Percentiles rank a stretch among this genome's conserved stretches.
These are phyloP conservation scores for Strix uralensis DNA, from an alignment of 2,113 vertebrate genomes.

Conservation along the genomic window DNA sequence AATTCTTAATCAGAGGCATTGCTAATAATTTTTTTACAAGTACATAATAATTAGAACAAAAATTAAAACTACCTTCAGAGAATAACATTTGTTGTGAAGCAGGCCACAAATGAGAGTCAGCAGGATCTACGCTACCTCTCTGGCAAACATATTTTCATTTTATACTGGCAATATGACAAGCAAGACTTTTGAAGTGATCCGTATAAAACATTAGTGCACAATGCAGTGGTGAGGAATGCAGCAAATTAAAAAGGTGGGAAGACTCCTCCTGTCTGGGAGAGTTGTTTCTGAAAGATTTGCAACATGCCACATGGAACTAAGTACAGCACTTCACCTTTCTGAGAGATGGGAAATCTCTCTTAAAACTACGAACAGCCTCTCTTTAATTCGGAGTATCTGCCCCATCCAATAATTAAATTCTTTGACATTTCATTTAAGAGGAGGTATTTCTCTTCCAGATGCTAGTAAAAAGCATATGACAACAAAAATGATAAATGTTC, in stretches of 20 bases:
- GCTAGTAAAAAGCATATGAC: neutral
- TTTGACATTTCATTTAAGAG: neutral
- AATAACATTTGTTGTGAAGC: neutral
- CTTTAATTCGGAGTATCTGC: neutral
- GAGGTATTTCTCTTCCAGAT: neutral
- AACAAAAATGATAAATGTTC: neutral
- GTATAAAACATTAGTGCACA: accelerated
- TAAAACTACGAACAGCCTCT: neutral
- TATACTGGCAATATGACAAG: neutral
- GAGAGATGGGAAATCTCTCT: neutral
- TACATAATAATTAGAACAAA: neutral
- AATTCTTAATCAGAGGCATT: neutral
- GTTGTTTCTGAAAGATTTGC: neutral
- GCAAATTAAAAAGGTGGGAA: neutral
- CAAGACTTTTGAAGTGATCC: neutral
- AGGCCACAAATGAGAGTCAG: neutral
- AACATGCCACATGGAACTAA: neutral
- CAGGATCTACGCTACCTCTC: neutral
- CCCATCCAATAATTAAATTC: neutral
- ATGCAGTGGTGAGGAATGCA: accelerated
- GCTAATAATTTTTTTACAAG: neutral
- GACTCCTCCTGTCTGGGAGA: neutral
- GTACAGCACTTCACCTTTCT: neutral
- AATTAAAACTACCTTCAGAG: neutral
- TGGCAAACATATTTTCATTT: neutral